Evolutionary conservation across 1,140 invertebrate genomes (phyloP).

Genomic region (Elymnias hypermnestra): DNA sequence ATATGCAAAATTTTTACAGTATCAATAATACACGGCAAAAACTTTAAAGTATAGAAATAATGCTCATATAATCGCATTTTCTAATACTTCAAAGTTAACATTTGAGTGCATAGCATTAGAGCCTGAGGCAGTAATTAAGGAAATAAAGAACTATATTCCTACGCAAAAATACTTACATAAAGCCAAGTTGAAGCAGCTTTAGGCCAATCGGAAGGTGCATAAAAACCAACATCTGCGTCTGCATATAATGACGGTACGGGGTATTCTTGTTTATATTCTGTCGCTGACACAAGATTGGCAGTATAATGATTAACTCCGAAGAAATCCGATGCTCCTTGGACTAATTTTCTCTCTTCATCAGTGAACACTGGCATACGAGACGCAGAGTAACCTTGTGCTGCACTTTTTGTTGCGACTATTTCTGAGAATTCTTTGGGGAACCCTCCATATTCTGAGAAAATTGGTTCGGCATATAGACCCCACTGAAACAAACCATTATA

Average conservation of each 20-base stretch:
- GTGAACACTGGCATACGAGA: slow-evolving; percentile 76
- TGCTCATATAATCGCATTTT: no score
- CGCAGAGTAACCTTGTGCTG: slow-evolving; percentile 52
- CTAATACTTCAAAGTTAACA: no score
- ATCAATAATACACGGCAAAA: no score
- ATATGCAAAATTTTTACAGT: no score
- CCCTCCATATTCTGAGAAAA: slow-evolving; percentile 77
- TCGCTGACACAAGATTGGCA: slow-evolving; percentile 22
- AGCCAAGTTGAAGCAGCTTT: slow-evolving; percentile 29
- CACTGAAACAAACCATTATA: slow-evolving; percentile 72
- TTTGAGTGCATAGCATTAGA: background rate
- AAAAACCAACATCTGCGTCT: slow-evolving; percentile 26
- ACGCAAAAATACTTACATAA: slow-evolving; percentile 25
- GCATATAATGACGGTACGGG: slow-evolving; percentile 29
- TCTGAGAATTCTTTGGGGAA: slow-evolving; percentile 78
- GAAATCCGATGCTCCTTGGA: slow-evolving; percentile 79
- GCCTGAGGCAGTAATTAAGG: no score
- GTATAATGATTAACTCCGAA: slow-evolving; percentile 82
- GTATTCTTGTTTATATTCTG: background rate
- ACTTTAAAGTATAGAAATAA: no score
- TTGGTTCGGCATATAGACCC: slow-evolving; percentile 77
- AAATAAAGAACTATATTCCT: no score
- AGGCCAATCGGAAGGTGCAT: slow-evolving; percentile 28
- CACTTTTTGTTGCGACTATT: slow-evolving; percentile 73
- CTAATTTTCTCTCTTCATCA: slow-evolving; percentile 66